Evolutionary conservation across 2,888 invertebrate genomes (phyloP), one percentile per base, ranked within the genome.

Genomic region (Cosmorhoe ocellata): DNA sequence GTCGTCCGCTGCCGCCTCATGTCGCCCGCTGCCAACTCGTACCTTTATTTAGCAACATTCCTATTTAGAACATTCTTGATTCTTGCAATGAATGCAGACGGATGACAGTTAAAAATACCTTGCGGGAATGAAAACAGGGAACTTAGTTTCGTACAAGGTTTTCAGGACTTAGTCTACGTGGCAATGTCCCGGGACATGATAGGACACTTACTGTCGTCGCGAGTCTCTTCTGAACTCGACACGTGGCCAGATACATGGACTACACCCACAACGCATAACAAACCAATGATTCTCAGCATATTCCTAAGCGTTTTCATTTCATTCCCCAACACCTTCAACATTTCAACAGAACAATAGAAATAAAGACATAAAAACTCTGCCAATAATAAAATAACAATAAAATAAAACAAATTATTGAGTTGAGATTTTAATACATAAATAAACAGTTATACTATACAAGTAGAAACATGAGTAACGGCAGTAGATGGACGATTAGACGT

Each of bases 361-460:
- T 51, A 45, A 50, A 39, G 22, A 41, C 39, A 18, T 39, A 44
- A 54, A 45, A 7, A 24, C 18, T 18, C 3, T 18, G n/a, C 3
- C 7, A 41, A 37, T 22, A 34, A 14, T 34, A 26, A 32, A 40
- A 27, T 2, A 32, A 8, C 6, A 4, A 32, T 50, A 51, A 42
- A 47, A 55, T 14, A 45, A 51, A 47, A 42, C 34, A 31, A 57
- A 54, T 36, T 33, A 41, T 33, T 18, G 27, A 45, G 9, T 32
- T 41, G 32, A 51, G 22, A 18, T 39, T 60, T 33, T 55, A 54
- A 41, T 60, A 51, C 22, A 36, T 45, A 57, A 39, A 41, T 51
- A 53, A 52, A 50, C 47, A 52, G 51, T 49, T 45, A 54, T 51
- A 54, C 49, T 44, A 52, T 37, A 51, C 13, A 36, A 22, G 36